phyloP scores from a whole-genome alignment of 2,797 vertebrate species.

The Arctocebus calabarensis region DNA sequence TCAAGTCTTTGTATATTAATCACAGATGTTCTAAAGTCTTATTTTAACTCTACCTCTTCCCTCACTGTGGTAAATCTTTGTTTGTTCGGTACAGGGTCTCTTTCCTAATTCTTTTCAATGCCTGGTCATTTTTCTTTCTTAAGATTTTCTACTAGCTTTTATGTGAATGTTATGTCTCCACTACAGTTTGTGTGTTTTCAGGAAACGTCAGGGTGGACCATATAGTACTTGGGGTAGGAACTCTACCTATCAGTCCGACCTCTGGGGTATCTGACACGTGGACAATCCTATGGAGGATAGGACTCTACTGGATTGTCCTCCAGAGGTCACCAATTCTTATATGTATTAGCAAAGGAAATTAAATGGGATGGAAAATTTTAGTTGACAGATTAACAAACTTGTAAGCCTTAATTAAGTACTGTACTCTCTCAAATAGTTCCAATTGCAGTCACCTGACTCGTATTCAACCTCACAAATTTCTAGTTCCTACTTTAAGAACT shows the following conservation, averaged over 20 bases:
- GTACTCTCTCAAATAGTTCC: neutral
- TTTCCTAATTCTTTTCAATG: neutral
- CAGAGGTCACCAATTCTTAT: neutral
- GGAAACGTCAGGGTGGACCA: neutral
- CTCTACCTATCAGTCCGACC: neutral
- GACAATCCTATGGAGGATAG: neutral
- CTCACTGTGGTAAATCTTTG: neutral
- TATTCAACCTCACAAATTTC: neutral
- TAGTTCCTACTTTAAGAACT: neutral
- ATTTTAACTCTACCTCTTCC: neutral
- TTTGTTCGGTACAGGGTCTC: neutral
- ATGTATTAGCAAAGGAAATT: neutral
- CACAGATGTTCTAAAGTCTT: neutral
- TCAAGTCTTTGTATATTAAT: neutral
- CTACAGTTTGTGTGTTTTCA: neutral
- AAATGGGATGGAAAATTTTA: neutral
- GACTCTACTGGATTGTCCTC: neutral
- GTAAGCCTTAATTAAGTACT: neutral
- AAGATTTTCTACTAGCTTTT: neutral
- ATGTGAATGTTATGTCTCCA: neutral
- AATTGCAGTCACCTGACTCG: neutral
- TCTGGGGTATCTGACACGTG: neutral
- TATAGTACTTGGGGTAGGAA: neutral
- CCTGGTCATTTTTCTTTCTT: neutral
- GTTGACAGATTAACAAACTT: neutral